phyloP scores from a whole-genome alignment of 2,797 vertebrate genomes.

The Rhinophrynus dorsalis region DNA sequence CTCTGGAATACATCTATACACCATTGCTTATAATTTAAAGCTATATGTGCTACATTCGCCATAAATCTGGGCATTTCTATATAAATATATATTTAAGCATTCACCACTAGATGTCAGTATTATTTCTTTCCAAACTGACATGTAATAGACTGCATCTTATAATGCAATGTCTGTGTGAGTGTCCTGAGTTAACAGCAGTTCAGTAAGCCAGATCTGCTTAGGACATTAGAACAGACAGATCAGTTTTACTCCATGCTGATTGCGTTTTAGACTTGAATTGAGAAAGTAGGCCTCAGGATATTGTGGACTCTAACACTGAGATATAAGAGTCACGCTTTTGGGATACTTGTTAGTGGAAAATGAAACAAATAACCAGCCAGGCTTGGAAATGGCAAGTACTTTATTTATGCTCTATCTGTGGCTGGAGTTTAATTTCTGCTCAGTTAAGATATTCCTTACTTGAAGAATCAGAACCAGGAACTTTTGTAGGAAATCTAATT shows the following conservation, averaged over 20 bases:
- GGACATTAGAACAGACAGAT: constrained; percentile 28
- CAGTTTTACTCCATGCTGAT: not conserved
- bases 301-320: not conserved
- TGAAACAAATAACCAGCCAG: constrained; percentile 57
- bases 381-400: constrained; percentile 30
- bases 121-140: constrained; percentile 1
- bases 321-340: too few species aligned
- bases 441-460: constrained; percentile 31
- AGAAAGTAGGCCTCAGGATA: not conserved
- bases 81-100: too few species aligned
- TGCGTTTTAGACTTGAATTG: constrained; percentile 3
- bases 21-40: too few species aligned
- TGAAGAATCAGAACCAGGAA: constrained; percentile 35
- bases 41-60: too few species aligned
- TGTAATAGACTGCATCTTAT: not conserved
- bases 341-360: too few species aligned
- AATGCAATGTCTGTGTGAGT: not conserved
- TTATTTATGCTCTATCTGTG: constrained; percentile 24
- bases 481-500: constrained; percentile 30
- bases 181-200: constrained; percentile 17
- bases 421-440: constrained; percentile 1
- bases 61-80: too few species aligned
- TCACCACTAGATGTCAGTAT: constrained; percentile 34
- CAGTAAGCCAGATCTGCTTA: constrained; percentile 19
- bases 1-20: too few species aligned